Evolutionary conservation across 2,113 vertebrate genomes (phyloP).

Genomic region (cat (Felis catus)): F.catus_Fca126_mat1.0 CM031416.1:117750501-117751000

Average conservation of each 20-base stretch:
- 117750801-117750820: neutral
- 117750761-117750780: neutral
- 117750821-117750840: slow-evolving; percentile 27
- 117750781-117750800: neutral
- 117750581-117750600: neutral
- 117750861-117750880: neutral
- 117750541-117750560: neutral
- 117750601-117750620: neutral
- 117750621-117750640: slow-evolving; percentile 32
- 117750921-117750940: slow-evolving; percentile 34
- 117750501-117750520: neutral
- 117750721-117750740: neutral
- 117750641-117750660: slow-evolving; percentile 21
- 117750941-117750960: neutral
- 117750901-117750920: neutral
- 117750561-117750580: neutral
- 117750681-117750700: slow-evolving; percentile 15
- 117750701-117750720: neutral
- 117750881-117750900: slow-evolving; percentile 13
- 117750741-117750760: slow-evolving; percentile 22
- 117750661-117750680: slow-evolving; percentile 43
- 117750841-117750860: neutral
- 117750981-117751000: neutral
- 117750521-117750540: neutral
- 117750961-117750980: neutral